Conservation (phyloP, 2,113 vertebrate genomes). For the Budorcas taxicolor region DNA sequence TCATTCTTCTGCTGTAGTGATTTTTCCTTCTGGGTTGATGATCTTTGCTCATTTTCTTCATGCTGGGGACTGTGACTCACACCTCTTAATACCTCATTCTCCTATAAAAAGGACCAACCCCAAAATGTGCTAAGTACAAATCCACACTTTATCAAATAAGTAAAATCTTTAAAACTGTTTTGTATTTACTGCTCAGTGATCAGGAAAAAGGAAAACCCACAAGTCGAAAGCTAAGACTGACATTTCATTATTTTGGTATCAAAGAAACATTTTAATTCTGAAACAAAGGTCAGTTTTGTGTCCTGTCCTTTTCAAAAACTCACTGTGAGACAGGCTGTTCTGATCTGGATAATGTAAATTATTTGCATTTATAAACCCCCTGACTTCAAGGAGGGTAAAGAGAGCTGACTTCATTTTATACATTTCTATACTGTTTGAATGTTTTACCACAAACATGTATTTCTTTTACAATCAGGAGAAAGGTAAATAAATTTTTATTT, state of each 20-base stretch:
- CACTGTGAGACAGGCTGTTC: not conserved
- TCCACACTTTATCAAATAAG: not conserved
- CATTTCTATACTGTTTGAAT: not conserved
- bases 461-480: constrained; percentile 23
- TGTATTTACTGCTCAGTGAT: not conserved
- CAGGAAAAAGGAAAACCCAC: constrained; percentile 24
- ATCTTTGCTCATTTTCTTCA: not conserved
- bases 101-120: constrained; percentile 36
- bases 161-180: not conserved
- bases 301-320: not conserved
- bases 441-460: not conserved
- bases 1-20: not conserved
- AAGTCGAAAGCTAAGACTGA: not conserved
- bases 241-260: not conserved
- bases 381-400: not conserved
- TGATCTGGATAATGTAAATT: constrained; percentile 5
- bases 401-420: not conserved
- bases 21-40: not conserved
- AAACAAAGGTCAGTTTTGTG: constrained; percentile 5
- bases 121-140: not conserved
- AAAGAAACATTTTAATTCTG: constrained; percentile 10
- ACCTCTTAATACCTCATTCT: constrained; percentile 8
- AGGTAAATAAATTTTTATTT: not conserved
- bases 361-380: not conserved
- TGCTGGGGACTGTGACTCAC: not conserved